These are phyloP conservation scores for Drosophila demipolita DNA, from an alignment of 2,888 invertebrate genomes.

Conservation along the genomic window DNA sequence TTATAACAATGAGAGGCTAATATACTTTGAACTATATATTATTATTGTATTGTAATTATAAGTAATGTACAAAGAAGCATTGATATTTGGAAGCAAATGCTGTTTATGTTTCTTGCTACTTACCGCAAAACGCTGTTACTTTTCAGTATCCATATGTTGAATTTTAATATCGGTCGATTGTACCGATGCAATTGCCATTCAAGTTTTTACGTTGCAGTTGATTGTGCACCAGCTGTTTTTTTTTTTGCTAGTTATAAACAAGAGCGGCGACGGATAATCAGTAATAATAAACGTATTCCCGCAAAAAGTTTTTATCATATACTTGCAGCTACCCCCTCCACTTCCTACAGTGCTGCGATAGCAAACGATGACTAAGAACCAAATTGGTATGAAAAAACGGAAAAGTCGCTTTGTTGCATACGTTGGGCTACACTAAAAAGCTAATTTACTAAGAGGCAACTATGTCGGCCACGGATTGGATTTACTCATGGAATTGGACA, in stretches of 20 bases:
- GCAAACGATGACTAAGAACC: constrained; percentile 73
- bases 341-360: constrained; percentile 11
- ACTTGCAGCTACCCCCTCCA: constrained; percentile 11
- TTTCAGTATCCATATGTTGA: background rate
- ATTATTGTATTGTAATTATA: too few species aligned
- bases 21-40: too few species aligned
- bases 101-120: background rate
- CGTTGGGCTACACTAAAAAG: constrained; percentile 8
- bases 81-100: too few species aligned
- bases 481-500: constrained; percentile 89
- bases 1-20: background rate
- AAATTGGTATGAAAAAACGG: constrained; percentile 30
- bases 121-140: background rate
- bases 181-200: constrained; percentile 20
- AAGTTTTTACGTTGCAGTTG: constrained; percentile 15
- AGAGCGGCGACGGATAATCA: constrained; percentile 37
- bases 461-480: constrained; percentile 61
- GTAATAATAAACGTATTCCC: constrained; percentile 36
- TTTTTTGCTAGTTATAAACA: constrained; percentile 39
- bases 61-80: too few species aligned
- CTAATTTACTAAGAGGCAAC: background rate
- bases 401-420: constrained; percentile 13
- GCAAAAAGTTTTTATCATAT: constrained; percentile 40
- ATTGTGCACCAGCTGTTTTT: constrained; percentile 33
- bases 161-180: background rate